These are phyloP conservation scores for Gallinago undulata DNA, from an alignment of 2,113 vertebrate species.

Conservation along the genomic window DNA sequence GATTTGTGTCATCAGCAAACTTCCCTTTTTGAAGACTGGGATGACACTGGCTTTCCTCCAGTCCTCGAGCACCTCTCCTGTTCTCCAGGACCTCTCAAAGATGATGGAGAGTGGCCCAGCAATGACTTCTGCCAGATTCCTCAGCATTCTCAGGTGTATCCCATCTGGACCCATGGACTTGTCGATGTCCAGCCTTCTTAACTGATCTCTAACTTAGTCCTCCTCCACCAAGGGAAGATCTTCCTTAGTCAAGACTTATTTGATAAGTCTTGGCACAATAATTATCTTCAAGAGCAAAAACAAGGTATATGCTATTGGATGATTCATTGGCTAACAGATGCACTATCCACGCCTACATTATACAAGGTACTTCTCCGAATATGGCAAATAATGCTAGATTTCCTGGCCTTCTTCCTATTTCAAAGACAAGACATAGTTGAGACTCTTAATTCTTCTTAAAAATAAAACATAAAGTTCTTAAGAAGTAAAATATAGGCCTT, in stretches of 20 bases:
- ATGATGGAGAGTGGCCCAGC: too few relatives aligned
- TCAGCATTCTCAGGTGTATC: too few relatives aligned
- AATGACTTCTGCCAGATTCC: too few relatives aligned
- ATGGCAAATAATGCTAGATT: neutral
- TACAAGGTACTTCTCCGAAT: neutral
- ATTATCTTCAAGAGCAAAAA: neutral
- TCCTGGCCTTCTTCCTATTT: neutral
- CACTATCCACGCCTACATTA: neutral
- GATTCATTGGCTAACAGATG: conserved; percentile 29
- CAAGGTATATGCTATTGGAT: neutral
- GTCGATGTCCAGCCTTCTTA: too few relatives aligned
- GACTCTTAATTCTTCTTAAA: neutral
- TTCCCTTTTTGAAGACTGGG: too few relatives aligned
- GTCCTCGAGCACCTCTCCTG: too few relatives aligned
- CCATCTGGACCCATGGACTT: too few relatives aligned
- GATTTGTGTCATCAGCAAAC: too few relatives aligned
- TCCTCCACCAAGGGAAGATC: too few relatives aligned
- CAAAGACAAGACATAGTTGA: neutral
- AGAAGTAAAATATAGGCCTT: neutral
- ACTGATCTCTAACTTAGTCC: too few relatives aligned
- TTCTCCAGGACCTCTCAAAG: too few relatives aligned
- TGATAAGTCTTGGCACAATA: neutral
- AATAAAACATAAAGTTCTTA: neutral
- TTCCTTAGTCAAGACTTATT: neutral
- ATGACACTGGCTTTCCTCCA: too few relatives aligned